A percentile compares a stretch with the other conserved stretches of the same genome.
Conservation (phyloP, 2,888 invertebrate genomes). For the Leuctra nigra region DNA sequence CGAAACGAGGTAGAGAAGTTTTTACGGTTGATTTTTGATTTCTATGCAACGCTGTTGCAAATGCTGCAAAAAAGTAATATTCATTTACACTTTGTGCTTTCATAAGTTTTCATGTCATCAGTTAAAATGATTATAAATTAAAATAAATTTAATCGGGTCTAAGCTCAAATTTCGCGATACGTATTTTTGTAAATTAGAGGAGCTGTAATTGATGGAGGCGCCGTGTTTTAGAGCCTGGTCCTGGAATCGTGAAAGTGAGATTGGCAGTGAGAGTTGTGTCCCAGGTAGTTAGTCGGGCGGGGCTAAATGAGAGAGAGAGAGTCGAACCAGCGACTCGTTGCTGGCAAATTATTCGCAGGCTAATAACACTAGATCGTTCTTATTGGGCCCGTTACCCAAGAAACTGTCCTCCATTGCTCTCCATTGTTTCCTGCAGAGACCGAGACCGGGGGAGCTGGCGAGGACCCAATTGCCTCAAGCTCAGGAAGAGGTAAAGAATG, state of each 20-base stretch:
- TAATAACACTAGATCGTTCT: constrained; percentile 15
- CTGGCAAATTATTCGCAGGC: constrained; percentile 16
- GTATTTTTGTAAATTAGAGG: no score
- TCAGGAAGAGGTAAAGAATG: constrained; percentile 14
- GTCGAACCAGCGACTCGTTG: constrained; percentile 10
- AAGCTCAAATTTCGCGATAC: no score
- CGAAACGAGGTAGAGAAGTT: no score
- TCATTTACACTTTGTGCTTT: no score
- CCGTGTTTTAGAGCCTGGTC: neutral
- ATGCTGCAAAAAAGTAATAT: no score
- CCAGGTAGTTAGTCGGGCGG: constrained; percentile 9
- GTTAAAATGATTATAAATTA: no score
- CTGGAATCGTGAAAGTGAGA: no score
- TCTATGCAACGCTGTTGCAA: no score
- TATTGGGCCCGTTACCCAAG: constrained; percentile 15
- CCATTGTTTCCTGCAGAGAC: constrained; percentile 13
- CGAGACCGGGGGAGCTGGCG: constrained; percentile 1
- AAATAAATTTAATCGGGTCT: no score
- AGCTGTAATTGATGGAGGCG: neutral
- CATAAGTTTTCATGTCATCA: no score
- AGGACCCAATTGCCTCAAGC: constrained; percentile 7
- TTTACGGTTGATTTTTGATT: no score
- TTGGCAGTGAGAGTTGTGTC: neutral
- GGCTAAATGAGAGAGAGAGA: constrained; percentile 8
- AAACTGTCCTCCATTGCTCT: constrained; percentile 13